Base-by-base conservation (phyloP, 2,888 invertebrate genomes). In the Pimpla rufipes region DNA sequence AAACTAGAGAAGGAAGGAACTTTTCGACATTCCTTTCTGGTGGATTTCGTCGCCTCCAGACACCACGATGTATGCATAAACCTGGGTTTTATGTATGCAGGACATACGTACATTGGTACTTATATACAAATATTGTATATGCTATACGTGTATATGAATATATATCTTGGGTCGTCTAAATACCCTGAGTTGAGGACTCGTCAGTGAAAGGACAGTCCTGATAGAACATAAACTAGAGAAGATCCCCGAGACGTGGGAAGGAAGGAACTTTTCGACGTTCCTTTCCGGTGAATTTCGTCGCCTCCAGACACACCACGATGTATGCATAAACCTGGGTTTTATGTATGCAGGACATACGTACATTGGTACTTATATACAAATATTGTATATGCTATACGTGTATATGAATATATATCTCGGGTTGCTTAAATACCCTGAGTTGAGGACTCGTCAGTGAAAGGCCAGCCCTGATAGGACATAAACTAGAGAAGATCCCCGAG, bases 191-290 rank as follows among this genome's bases (percentile, higher is more conserved):
- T n/a, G 71, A 40, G 45, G 71, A 45, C 57, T 71, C 57, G 57
- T 71, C 57, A 71, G 40, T 29, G 57, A 57, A 45, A n/a, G 42
- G n/a, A n/a, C 7, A 37, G 29, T 29, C 42, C 42, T 57, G 57
- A 57, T 57, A 29, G 70, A 71, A n/a, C 55, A n/a, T 37, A 16
- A 37, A 55, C 40, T 18, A 40, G n/a, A 13, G 21, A n/a, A n/a
- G n/a, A 40, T n/a, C 16, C 18, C 18, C 23, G n/a, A n/a, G n/a
- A n/a, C n/a, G n/a, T n/a, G n/a, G n/a, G n/a, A n/a, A n/a, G n/a
- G n/a, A n/a, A 62, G 64, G n/a, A 62, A 70, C 50, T 64, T 80
- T 35, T n/a, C n/a, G 76, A 76, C 64, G 59, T 78, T 67, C 68
- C 66, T 50, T 52, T 42, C 21, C 42, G 10, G 8, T 11, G 50